Percentiles rank a stretch among this genome's conserved stretches.
Evolutionary conservation across 2,113 vertebrate genomes (phyloP).

Genomic region (Gobius niger): DNA sequence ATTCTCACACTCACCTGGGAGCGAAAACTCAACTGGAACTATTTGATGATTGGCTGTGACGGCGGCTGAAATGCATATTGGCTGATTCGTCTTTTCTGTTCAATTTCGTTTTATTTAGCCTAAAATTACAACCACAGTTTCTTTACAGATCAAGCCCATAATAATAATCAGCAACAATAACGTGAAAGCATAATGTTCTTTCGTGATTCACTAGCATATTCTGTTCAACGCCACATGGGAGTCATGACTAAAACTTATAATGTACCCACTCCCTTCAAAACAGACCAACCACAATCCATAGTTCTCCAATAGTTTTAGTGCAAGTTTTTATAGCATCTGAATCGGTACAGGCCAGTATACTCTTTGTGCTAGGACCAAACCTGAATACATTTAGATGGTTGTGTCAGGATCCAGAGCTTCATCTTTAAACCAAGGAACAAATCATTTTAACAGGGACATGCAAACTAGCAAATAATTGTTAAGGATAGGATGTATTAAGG

Average conservation of each 20-base stretch:
- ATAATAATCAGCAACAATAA: not conserved
- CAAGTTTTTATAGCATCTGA: no score
- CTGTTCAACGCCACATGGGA: not conserved
- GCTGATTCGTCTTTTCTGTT: slow-evolving; percentile 17
- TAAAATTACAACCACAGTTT: not conserved
- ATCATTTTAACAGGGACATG: no score
- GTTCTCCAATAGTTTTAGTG: no score
- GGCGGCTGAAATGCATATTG: slow-evolving; percentile 28
- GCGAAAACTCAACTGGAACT: slow-evolving; percentile 50
- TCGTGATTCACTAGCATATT: not conserved
- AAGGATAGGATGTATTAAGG: no score
- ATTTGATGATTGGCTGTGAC: slow-evolving; percentile 49
- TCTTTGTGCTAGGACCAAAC: no score
- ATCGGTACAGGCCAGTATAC: no score
- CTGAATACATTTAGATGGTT: no score
- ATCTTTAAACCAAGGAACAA: no score
- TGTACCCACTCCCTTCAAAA: no score
- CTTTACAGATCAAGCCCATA: not conserved
- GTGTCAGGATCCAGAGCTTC: no score
- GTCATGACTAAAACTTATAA: not conserved
- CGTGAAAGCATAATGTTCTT: not conserved
- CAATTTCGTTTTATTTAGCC: not conserved
- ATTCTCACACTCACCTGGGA: slow-evolving; percentile 64
- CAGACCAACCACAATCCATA: no score
- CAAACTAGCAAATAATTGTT: no score